Conservation (phyloP, 2,113 vertebrate genomes). For the Alaudala cheleensis region DNA sequence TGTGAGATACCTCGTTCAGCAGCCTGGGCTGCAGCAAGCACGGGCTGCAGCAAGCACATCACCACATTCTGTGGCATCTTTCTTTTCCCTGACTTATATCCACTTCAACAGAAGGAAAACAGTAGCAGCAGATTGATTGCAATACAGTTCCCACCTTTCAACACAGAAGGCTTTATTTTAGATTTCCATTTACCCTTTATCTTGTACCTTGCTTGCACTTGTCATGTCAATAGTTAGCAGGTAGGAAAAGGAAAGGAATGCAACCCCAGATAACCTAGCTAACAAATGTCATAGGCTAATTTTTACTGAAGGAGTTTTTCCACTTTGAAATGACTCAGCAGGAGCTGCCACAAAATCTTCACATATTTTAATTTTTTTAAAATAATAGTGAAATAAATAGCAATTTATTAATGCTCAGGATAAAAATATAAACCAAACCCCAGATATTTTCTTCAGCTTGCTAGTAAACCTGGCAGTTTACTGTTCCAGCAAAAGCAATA, state of each 20-base stretch:
- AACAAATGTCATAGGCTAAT: neutral
- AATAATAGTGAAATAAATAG: neutral
- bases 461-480: neutral
- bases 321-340: neutral
- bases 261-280: neutral
- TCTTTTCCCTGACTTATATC: neutral
- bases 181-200: conserved; percentile 20
- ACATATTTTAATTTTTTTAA: neutral
- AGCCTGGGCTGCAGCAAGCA: neutral
- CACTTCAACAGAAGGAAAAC: neutral
- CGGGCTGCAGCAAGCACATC: neutral
- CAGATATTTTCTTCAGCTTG: neutral
- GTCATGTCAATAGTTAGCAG: neutral
- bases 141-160: neutral
- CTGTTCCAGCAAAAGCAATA: neutral
- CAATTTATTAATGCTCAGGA: neutral
- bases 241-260: neutral
- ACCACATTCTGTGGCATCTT: neutral
- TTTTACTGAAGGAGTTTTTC: neutral
- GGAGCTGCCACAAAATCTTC: neutral
- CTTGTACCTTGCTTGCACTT: neutral
- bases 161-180: neutral
- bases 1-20: rapidly evolving
- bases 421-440: neutral
- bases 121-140: conserved; percentile 3